Evolutionary conservation across 2,113 vertebrate genomes (phyloP).

Genomic region (Pachyramphus minor): DNA sequence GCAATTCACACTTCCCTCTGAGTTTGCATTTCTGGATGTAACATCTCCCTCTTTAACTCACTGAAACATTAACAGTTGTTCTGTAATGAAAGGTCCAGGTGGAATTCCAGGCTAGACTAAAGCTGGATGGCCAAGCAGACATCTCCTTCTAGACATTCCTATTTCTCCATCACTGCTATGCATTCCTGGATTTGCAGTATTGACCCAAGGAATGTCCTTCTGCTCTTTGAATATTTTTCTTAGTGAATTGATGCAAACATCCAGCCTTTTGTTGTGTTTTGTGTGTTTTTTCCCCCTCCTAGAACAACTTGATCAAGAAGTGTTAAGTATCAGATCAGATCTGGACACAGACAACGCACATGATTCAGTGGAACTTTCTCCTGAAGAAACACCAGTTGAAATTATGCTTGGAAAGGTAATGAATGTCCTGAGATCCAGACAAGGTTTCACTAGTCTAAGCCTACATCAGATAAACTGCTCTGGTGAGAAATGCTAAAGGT

Average conservation of each 20-base stretch:
- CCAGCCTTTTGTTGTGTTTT: background rate
- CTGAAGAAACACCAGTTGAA: constrained; percentile 32
- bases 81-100: background rate
- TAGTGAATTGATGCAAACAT: background rate
- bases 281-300: background rate
- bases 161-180: background rate
- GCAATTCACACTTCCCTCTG: background rate
- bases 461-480: background rate
- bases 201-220: background rate
- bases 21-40: background rate
- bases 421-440: background rate
- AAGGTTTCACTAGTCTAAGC: background rate
- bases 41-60: background rate
- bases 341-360: background rate
- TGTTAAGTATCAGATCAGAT: background rate
- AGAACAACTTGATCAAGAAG: constrained; percentile 2
- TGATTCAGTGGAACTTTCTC: too few relatives aligned
- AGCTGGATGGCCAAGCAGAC: background rate
- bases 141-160: background rate
- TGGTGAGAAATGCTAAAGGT: background rate
- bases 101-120: background rate
- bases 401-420: constrained; percentile 74
- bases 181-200: background rate
- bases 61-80: background rate
- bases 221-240: background rate